These are phyloP conservation scores for Lysandra bellargus DNA, from an alignment of 2,888 invertebrate species.

Conservation along the genomic window DNA sequence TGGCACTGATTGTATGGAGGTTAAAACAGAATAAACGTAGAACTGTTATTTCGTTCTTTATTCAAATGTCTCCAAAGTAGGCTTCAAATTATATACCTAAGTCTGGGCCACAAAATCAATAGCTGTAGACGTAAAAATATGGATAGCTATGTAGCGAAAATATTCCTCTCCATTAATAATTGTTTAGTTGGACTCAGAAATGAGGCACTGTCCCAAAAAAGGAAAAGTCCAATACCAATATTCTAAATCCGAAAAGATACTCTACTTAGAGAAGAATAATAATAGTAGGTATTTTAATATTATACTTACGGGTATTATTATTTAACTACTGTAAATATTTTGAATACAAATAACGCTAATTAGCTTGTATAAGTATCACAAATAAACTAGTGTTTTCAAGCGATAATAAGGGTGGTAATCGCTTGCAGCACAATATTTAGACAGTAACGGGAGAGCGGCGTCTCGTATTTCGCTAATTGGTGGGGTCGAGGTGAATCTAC, in stretches of 20 bases:
- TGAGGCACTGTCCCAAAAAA: not conserved
- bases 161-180: not conserved
- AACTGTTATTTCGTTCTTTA: not conserved
- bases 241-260: not conserved
- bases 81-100: too few relatives aligned
- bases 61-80: too few relatives aligned
- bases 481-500: constrained; percentile 38
- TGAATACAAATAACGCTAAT: not conserved
- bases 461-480: constrained; percentile 47
- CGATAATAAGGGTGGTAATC: constrained; percentile 13
- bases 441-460: constrained; percentile 41
- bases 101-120: not conserved
- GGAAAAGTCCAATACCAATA: not conserved
- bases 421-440: constrained; percentile 33
- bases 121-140: not conserved
- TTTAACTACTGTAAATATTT: not conserved
- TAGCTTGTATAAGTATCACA: constrained; percentile 5
- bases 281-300: not conserved
- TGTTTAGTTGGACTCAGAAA: not conserved
- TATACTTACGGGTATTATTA: not conserved
- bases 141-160: not conserved
- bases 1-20: not conserved
- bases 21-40: not conserved
- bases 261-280: not conserved
- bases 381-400: constrained; percentile 6